Conservation (phyloP, 2,113 vertebrate genomes). For the rat (Rattus norvegicus) region DNA sequence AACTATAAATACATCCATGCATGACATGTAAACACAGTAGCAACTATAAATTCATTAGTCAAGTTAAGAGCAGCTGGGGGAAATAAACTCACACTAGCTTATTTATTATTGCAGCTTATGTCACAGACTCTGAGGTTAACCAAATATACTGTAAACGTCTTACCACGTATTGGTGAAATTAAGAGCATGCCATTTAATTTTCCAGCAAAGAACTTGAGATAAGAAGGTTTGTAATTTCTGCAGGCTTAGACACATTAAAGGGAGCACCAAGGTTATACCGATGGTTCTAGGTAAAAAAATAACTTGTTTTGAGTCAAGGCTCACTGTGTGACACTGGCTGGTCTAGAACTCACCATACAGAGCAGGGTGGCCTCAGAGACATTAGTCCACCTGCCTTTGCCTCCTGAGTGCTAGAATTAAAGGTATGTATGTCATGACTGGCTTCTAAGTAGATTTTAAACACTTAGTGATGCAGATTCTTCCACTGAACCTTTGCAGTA, state of each 20-base stretch:
- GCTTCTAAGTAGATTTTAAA: not conserved
- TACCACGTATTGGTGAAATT: not conserved
- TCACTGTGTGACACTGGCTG: not conserved
- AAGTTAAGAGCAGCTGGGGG: not conserved
- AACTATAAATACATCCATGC: not conserved
- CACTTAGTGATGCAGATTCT: not conserved
- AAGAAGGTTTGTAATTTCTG: not conserved
- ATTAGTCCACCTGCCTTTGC: not conserved
- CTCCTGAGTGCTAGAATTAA: not conserved
- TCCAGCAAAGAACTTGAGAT: not conserved
- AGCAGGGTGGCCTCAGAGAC: not conserved
- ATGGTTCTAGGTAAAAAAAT: not conserved
- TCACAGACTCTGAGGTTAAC: not conserved
- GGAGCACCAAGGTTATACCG: slow-evolving; percentile 18
- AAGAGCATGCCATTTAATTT: not conserved
- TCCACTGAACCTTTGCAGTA: not conserved
- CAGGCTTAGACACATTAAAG: not conserved
- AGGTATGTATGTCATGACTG: not conserved
- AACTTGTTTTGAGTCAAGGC: not conserved
- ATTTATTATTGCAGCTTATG: not conserved
- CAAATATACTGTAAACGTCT: not conserved
- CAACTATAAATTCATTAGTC: not conserved
- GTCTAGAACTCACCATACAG: not conserved
- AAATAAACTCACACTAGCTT: not conserved
- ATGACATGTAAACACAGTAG: not conserved